A percentile compares a stretch with the other conserved stretches of the same genome.
Conservation (phyloP, 2,797 vertebrate species). For the Halcyon chelicuti region DNA sequence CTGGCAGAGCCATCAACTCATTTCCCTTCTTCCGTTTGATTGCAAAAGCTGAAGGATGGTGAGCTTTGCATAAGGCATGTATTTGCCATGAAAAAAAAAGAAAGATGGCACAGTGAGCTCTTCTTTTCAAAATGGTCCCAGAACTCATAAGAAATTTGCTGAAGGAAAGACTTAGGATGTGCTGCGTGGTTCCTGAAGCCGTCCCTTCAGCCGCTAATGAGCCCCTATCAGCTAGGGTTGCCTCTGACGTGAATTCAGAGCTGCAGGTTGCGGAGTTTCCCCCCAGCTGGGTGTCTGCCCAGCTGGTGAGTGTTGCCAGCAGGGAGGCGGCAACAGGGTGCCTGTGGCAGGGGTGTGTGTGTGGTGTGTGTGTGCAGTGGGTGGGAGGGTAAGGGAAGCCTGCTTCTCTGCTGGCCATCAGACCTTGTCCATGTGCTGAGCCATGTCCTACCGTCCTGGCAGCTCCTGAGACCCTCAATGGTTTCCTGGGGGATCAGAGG, state of each 20-base stretch:
- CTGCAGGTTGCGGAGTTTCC: neutral
- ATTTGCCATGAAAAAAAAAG: neutral
- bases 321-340: neutral
- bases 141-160: neutral
- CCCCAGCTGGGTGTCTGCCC: neutral
- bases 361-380: neutral
- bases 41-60: neutral
- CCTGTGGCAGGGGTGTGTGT: neutral
- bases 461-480: neutral
- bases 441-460: fast-evolving
- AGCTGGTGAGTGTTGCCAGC: neutral
- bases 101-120: neutral
- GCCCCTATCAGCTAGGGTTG: neutral
- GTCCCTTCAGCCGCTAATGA: neutral
- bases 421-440: neutral
- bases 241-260: neutral
- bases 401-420: neutral
- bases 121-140: neutral
- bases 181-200: neutral
- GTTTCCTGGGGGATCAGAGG: neutral
- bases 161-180: neutral
- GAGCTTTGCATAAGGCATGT: neutral
- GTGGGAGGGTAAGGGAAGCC: neutral
- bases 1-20: neutral
- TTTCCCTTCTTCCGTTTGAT: neutral